These are phyloP conservation scores for Glossophaga mutica DNA, from an alignment of 2,797 vertebrate genomes.

Conservation along the genomic window DNA sequence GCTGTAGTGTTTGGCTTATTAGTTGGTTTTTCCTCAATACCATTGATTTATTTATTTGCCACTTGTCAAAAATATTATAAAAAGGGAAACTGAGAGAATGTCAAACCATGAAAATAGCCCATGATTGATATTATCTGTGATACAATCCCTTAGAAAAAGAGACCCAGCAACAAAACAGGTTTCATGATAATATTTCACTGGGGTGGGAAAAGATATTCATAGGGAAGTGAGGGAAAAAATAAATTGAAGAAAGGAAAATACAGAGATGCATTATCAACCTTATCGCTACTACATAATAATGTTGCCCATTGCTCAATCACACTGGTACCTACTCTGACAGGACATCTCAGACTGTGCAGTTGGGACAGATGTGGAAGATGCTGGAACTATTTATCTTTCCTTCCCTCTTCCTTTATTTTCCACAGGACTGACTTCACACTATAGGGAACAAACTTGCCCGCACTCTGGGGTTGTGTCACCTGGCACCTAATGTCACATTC, in stretches of 20 bases:
- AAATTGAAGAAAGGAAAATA: not conserved
- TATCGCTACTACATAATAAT: not conserved
- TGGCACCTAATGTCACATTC: not conserved
- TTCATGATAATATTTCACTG: not conserved
- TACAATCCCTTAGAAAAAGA: not conserved
- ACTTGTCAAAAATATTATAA: conserved; percentile 14
- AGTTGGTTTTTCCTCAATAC: conserved; percentile 50
- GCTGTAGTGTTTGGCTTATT: conserved; percentile 60
- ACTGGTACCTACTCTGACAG: not conserved
- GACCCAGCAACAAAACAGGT: not conserved
- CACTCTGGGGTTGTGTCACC: not conserved
- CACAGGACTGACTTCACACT: not conserved
- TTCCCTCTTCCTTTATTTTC: not conserved
- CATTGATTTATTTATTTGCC: conserved; percentile 43
- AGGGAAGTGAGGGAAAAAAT: not conserved
- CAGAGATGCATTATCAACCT: not conserved
- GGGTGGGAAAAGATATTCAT: not conserved
- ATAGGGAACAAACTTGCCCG: not conserved
- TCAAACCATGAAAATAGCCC: conserved; percentile 18
- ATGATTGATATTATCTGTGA: not conserved
- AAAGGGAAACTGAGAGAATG: not conserved
- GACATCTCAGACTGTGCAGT: not conserved
- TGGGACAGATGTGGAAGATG: not conserved
- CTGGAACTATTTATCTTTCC: not conserved
- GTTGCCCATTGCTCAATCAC: not conserved